Base-by-base conservation (phyloP, 2,888 invertebrate species). In the Neoaliturus tenellus region DNA sequence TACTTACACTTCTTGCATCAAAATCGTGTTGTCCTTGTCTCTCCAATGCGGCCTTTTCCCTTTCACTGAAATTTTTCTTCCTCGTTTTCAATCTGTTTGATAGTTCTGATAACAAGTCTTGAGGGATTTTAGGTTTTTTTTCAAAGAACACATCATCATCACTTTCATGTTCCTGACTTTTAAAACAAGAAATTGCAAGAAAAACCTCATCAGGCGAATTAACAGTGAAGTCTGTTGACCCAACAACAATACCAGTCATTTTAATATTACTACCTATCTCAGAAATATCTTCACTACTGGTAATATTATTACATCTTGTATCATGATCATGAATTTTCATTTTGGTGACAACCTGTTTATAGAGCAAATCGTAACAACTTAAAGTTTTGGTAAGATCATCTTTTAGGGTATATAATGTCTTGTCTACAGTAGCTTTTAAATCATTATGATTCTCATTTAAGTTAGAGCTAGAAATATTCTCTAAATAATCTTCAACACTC, bases 181-280 rank as follows among this genome's bases (percentile, higher is more conserved):
- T 6, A 28, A 51, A 5, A 20, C 55, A 51, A 28, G 78, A 78
- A 8, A 78, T 51, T 8, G 51, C 78, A n/a, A 78, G 23, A 23
- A 78, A 78, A 51, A 78, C 78, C n/a, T 78, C 78, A 55, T 78
- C 78, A 20, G 55, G 48, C 2, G 78, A 55, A 35, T 55, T 78
- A n/a, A 78, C 55, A 55, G 4, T 55, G 20, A 78, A 78, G 28
- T 78, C 78, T 55, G 78, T 33, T 31, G 33, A 4, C 8, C 78
- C 78, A 17, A 78, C 48, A 20, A 51, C 10, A 44, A 78, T 33
- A 20, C 33, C 48, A 28, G 75, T 75, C 48, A 10, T 28, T 28
- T 25, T 71, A 39, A 23, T 23, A 28, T 2, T 67, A 31, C 25
- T 25, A 12, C 39, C 4, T 3, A 8, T 14, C 10, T 6, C 20